Base-by-base conservation (phyloP, 1,140 invertebrate genomes). In the Trichomalopsis sarcophagae region DNA sequence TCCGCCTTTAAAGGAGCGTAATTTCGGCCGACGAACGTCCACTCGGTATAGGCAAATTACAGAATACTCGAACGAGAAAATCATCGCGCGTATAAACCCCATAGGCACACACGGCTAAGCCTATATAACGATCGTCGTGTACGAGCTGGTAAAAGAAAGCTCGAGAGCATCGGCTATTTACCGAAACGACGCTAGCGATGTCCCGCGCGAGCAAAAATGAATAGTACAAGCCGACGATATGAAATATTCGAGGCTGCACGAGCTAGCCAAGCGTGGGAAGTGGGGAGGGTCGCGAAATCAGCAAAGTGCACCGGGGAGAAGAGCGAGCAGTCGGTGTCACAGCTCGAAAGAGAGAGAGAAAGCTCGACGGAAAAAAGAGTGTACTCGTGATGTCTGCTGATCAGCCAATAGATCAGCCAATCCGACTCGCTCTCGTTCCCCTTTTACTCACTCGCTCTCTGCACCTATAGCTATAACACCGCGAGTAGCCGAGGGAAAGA, bases 351-450 rank as follows among this genome's bases (percentile, higher is more conserved):
- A n/a, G 47, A 17, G 47, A 17, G 55, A 62, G 55, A 62, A 21
- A 62, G 17, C 55, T 62, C 55, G 55, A n/a, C 55, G 17, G 21
- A 62, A 62, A 62, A 62, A 62, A 62, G 55, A 62, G 55, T 62
- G 23, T 76, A 76, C 21, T 77, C 75, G 75, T 77, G 75, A 77
- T 77, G 44, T 50, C 75, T 77, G 44, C 44, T 77, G 75, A 77
- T 77, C 40, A 77, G 75, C 11, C 75, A 23, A 77, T 77, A 77
- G 21, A 77, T 77, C 75, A 77, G 33, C 76, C 21, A 62, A 21
- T 62, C 6, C 55, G 55, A 62, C 50, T 78, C 76, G 30, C 76
- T 78, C 14, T 78, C 50, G 30, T n/a, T 77, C 33, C 73, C 17
- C 73, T 75, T 5, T 27, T 14, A 23, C 50, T 62, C 50, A 14